Conservation (phyloP, 2,113 vertebrate species). For the Zeus faber region DNA sequence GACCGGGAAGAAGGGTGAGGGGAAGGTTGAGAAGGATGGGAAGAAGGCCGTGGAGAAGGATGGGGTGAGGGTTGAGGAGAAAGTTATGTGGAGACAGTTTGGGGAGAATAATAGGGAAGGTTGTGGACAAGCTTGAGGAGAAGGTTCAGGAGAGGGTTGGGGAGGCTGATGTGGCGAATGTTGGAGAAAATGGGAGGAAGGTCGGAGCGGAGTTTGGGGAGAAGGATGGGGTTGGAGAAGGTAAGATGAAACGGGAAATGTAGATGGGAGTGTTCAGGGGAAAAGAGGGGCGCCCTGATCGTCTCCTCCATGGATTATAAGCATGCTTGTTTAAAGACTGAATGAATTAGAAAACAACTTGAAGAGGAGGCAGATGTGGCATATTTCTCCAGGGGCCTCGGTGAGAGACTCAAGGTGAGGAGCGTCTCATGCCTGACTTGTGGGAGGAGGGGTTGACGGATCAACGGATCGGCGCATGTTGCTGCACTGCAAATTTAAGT, state of each 20-base stretch:
- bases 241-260: no score
- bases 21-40: not conserved
- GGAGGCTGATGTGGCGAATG: slow-evolving; percentile 4
- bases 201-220: not conserved
- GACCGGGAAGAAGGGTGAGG: slow-evolving; percentile 9
- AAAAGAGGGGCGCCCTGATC: no score
- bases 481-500: slow-evolving; percentile 36
- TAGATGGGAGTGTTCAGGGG: no score
- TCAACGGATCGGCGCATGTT: slow-evolving; percentile 50
- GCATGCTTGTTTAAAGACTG: slow-evolving; percentile 12
- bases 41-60: not conserved
- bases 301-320: no score
- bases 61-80: not conserved
- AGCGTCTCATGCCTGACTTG: no score
- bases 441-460: slow-evolving; percentile 27
- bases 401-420: slow-evolving; percentile 18
- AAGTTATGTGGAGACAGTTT: no score
- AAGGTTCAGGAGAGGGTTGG: no score
- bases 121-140: no score
- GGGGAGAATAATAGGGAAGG: no score
- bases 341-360: no score
- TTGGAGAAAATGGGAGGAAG: not conserved
- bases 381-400: slow-evolving; percentile 35
- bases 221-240: no score
- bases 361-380: slow-evolving; percentile 23